phyloP scores from a whole-genome alignment of 2,888 invertebrate genomes.

The Hipparchia sbordonii region DNA sequence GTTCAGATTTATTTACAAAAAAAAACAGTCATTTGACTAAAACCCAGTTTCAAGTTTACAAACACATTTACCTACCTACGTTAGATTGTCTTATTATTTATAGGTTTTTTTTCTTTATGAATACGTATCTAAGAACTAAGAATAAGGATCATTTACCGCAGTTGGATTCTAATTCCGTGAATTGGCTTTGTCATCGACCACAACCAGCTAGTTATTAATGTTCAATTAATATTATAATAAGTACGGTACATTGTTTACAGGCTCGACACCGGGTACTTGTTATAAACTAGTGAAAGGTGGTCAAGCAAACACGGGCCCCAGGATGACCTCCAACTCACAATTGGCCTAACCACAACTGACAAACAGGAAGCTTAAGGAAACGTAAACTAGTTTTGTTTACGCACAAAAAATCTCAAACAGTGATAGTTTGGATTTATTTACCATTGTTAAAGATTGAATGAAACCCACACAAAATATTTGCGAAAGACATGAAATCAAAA shows the following conservation, averaged over 20 bases:
- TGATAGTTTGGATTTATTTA: neutral
- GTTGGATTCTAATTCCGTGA: constrained; percentile 7
- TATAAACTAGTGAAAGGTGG: constrained; percentile 35
- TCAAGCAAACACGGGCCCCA: constrained; percentile 22
- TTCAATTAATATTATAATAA: neutral
- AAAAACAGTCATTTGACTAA: too few relatives aligned
- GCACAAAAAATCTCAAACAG: neutral
- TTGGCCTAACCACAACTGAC: constrained; percentile 25
- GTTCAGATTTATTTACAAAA: too few relatives aligned
- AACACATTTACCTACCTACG: too few relatives aligned
- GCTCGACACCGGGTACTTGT: neutral
- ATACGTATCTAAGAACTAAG: too few relatives aligned
- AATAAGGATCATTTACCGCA: neutral
- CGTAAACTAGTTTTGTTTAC: neutral
- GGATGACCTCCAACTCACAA: constrained; percentile 35
- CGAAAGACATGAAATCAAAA: too few relatives aligned
- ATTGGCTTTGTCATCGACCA: neutral
- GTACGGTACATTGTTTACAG: neutral
- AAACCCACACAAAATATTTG: too few relatives aligned
- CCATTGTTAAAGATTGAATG: neutral
- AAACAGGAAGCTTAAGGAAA: constrained; percentile 26
- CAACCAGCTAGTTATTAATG: neutral
- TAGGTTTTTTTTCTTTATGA: too few relatives aligned
- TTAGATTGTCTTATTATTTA: too few relatives aligned
- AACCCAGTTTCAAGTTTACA: too few relatives aligned